These are phyloP conservation scores for Synergus gifuensis DNA, from an alignment of 2,888 invertebrate species.

Conservation along the genomic window DNA sequence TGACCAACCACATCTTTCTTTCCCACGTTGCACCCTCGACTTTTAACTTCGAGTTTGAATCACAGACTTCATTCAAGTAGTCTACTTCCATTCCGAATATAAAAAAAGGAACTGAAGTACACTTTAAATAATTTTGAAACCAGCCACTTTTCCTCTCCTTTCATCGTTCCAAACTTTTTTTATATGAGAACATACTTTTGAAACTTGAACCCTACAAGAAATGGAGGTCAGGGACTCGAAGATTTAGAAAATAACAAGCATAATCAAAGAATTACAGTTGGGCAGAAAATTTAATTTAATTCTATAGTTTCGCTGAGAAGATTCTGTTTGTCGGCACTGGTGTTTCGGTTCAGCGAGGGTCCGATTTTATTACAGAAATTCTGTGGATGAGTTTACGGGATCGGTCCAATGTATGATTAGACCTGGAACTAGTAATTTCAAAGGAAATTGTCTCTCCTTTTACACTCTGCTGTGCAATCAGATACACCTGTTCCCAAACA, in stretches of 20 bases:
- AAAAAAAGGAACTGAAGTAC: background rate
- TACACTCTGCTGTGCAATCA: slow-evolving; percentile 38
- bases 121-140: slow-evolving; percentile 3
- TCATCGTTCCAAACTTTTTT: too few species aligned
- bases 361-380: slow-evolving; percentile 10
- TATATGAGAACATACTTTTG: too few species aligned
- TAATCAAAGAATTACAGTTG: slow-evolving; percentile 26
- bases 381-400: slow-evolving; percentile 16
- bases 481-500: slow-evolving; percentile 43
- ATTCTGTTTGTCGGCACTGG: background rate
- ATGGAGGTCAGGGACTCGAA: background rate
- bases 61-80: background rate
- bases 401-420: slow-evolving; percentile 23
- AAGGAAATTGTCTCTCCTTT: slow-evolving; percentile 37
- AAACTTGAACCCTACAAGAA: background rate
- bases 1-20: slow-evolving; percentile 8
- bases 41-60: background rate
- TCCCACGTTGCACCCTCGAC: slow-evolving; percentile 11
- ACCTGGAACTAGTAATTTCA: slow-evolving; percentile 40
- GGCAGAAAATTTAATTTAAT: background rate
- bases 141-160: background rate
- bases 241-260: slow-evolving; percentile 2
- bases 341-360: slow-evolving; percentile 12
- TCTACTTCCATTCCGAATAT: background rate
- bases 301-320: background rate